A percentile compares a stretch with the other conserved stretches of the same genome.
These are phyloP conservation scores for Prionace glauca DNA, from an alignment of 2,797 vertebrate species.

Conservation along the genomic window DNA sequence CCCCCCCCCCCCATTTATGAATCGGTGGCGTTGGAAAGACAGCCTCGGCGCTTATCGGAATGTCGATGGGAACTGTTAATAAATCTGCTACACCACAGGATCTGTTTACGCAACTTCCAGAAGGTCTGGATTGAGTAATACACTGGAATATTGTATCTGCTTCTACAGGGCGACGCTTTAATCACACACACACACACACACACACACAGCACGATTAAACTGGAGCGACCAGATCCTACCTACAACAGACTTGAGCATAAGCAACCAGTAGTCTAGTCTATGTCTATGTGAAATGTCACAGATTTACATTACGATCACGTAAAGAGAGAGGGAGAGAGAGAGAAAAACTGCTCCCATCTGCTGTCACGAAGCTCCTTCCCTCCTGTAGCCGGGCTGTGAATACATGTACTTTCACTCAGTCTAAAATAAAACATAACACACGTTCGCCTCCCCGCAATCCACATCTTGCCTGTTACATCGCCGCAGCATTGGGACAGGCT, in stretches of 20 bases:
- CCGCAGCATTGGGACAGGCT: slow-evolving; percentile 37
- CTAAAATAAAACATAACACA: background rate
- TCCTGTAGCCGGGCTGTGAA: background rate
- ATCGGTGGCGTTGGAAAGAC: background rate
- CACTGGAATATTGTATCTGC: background rate
- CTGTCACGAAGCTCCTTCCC: background rate
- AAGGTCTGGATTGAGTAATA: slow-evolving; percentile 17
- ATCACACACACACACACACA: background rate
- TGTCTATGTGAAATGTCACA: background rate
- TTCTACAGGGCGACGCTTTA: background rate
- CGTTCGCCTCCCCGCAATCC: background rate
- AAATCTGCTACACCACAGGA: background rate
- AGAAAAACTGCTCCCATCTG: background rate
- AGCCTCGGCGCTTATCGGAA: background rate
- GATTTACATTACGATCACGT: slow-evolving; percentile 1
- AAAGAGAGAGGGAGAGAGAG: background rate
- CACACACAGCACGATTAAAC: background rate
- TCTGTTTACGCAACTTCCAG: slow-evolving; percentile 31
- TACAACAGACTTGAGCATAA: background rate
- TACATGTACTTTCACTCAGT: background rate
- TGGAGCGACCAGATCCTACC: background rate
- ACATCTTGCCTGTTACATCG: slow-evolving; percentile 39
- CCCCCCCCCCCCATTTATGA: background rate
- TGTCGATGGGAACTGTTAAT: background rate
- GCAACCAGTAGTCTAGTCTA: background rate